These are phyloP conservation scores for Acleris holmiana DNA, from an alignment of 2,888 invertebrate species.

Conservation along the genomic window DNA sequence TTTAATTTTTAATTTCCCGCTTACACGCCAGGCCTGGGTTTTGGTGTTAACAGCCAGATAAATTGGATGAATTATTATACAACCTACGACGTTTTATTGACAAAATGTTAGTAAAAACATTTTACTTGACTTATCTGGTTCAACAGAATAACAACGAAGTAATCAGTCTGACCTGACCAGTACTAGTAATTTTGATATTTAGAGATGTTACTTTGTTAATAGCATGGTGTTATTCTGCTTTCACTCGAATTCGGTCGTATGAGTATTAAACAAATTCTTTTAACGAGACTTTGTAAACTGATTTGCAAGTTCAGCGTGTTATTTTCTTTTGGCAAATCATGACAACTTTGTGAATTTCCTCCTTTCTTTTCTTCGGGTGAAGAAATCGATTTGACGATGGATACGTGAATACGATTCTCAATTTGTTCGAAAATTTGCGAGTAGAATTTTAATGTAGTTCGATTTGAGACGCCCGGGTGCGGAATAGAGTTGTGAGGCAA, in stretches of 20 bases:
- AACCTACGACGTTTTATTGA: background rate
- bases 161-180: background rate
- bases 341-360: conserved; percentile 53
- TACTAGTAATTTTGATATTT: background rate
- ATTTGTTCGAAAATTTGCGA: conserved; percentile 67
- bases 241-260: conserved; percentile 1
- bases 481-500: conserved; percentile 42
- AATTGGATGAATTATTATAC: conserved; percentile 2
- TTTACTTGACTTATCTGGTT: background rate
- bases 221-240: background rate
- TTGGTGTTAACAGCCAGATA: conserved; percentile 17
- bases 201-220: background rate
- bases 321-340: conserved; percentile 56
- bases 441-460: conserved; percentile 61
- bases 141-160: background rate
- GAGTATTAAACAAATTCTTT: conserved; percentile 25
- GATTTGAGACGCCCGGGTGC: conserved; percentile 35
- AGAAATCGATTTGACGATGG: conserved; percentile 67
- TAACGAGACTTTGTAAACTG: conserved; percentile 31
- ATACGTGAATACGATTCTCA: conserved; percentile 63
- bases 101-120: background rate
- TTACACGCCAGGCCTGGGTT: conserved; percentile 18
- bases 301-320: conserved; percentile 42
- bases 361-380: conserved; percentile 53
- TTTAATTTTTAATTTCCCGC: conserved; percentile 35